Evolutionary conservation across 2,113 vertebrate genomes (phyloP), one percentile per base, ranked within the genome.

Genomic region (Suncus etruscus): DNA sequence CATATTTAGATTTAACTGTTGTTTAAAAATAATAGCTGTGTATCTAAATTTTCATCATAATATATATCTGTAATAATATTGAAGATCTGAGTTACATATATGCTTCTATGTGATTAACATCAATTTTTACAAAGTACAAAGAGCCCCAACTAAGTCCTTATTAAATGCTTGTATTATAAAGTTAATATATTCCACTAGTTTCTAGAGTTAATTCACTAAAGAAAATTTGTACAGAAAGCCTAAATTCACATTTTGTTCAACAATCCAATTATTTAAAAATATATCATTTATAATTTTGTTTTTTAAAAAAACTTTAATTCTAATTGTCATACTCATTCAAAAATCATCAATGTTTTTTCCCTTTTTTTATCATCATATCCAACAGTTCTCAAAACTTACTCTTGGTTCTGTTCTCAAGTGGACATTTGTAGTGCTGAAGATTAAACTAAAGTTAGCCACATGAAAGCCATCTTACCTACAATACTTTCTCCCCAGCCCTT

Each of bases 241-340:
- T n/a, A 76, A 6, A 58, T 68, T 47, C 80, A 83, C 87, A 54
- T 69, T 65, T 73, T 82, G 50, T 87, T 90, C 50, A 70, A 22
- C 45, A 79, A 82, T 18, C 29, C 20, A 85, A n/a, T 68, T 87
- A 87, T 85, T 85, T 79, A 83, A 76, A 88, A 39, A n/a, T 6
- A 81, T 45, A 12, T 2, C 39, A 0, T 79, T 32, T 78, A 73
- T 22, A 45, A 63, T 63, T 58, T 70, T 31, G 73, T 73, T 83
- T 15, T 27, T 94, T 89, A 81, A 91, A 92, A 91, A 92, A 91
- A 70, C 11, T 68, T 89, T 89, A 68, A 86, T 39, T 82, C 48
- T 79, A 31, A 92, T 68, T 76, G 54, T 83, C 27, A 80, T 22
- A 86, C 83, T 94, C 31, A 85, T 77, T 20, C 3, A 48, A 68